Evolutionary conservation across 2,797 vertebrate genomes (phyloP), one percentile per base, ranked within the genome.

Genomic region (Falco naumanni): DNA sequence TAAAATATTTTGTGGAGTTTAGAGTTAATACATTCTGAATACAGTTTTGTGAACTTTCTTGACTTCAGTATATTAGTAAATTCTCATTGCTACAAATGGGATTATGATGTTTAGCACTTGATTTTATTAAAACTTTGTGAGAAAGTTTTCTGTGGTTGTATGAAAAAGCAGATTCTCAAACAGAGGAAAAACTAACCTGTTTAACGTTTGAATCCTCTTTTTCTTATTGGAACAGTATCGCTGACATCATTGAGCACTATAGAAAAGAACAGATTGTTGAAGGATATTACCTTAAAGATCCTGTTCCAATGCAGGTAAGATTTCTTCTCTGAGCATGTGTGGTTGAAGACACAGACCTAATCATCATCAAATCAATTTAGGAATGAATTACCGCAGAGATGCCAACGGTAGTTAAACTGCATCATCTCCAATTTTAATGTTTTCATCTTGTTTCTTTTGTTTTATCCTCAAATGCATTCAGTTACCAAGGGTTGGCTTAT

Each of bases 241-340:
- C 99, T 96, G 99, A 99, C 96, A 99, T 99, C 94, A 99, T 99
- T 83, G 99, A 99, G 82, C 99, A 99, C 98, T 99, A 99, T 97
- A 99, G 99, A 98, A 99, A 99, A 97, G 99, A 99, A 95, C 99
- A 99, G 96, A 99, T 99, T 96, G 99, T 99, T 51, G 99, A 99
- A 98, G 99, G 99, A 71, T 99, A 99, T 98, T 99, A 98, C 96
- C 98, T 99, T 94, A 99, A 99, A 98, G 99, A 99, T 89, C 98
- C 99, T 34, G 99, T 99, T 89, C 99, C 99, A 91, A 98, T 99
- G 79, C 99, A 99, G 99, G 99, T 99, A 96, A 97, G 97, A 95
- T 25, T 89, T 89, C 0, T 25, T 85, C 34, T 92, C 43, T 77
- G 51, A 66, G n/a, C 3, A 1, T 90, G 91, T 86, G 16, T 51